Percentiles rank a stretch among this genome's conserved stretches.
Evolutionary conservation across 23 tunicate species (phyloP).

Genomic region (Aplidium turbinatum): DNA sequence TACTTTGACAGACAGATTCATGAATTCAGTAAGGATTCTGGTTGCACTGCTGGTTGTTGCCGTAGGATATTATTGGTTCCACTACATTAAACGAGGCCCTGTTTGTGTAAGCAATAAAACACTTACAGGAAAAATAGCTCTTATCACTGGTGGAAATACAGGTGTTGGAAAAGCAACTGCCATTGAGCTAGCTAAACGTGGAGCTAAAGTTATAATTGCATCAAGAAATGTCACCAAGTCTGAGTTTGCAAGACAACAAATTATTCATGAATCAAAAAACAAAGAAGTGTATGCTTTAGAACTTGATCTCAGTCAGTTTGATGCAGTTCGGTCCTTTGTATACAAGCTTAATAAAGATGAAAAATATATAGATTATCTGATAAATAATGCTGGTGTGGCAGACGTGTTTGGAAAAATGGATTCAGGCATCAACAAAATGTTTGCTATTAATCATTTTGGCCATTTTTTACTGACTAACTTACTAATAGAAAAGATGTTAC

Average conservation of each 20-base stretch:
- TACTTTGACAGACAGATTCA: too few relatives aligned
- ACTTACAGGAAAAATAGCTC: not conserved
- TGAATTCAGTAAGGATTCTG: too few relatives aligned
- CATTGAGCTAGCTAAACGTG: slow-evolving; percentile 6
- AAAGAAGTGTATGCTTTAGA: not conserved
- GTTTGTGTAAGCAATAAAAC: slow-evolving; percentile 1
- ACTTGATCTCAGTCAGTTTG: slow-evolving; percentile 24
- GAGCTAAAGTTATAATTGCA: slow-evolving; percentile 16
- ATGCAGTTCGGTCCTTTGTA: slow-evolving; percentile 16
- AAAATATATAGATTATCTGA: slow-evolving; percentile 13
- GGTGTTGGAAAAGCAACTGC: slow-evolving; percentile 27
- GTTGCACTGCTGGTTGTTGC: too few relatives aligned
- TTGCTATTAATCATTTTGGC: slow-evolving; percentile 81
- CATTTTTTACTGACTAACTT: slow-evolving; percentile 83
- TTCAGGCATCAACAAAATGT: slow-evolving; percentile 54
- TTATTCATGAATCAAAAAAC: slow-evolving; percentile 14
- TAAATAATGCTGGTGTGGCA: slow-evolving; percentile 32
- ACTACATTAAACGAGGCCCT: slow-evolving; percentile 21
- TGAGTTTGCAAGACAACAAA: not conserved
- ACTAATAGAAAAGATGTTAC: slow-evolving; percentile 62
- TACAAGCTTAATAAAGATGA: not conserved
- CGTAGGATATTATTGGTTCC: slow-evolving; percentile 2
- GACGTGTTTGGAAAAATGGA: slow-evolving; percentile 42
- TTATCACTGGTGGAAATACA: slow-evolving; percentile 23
- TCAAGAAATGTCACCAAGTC: slow-evolving; percentile 27